phyloP scores from a whole-genome alignment of 2,888 invertebrate species.

The Elegia similella region DNA sequence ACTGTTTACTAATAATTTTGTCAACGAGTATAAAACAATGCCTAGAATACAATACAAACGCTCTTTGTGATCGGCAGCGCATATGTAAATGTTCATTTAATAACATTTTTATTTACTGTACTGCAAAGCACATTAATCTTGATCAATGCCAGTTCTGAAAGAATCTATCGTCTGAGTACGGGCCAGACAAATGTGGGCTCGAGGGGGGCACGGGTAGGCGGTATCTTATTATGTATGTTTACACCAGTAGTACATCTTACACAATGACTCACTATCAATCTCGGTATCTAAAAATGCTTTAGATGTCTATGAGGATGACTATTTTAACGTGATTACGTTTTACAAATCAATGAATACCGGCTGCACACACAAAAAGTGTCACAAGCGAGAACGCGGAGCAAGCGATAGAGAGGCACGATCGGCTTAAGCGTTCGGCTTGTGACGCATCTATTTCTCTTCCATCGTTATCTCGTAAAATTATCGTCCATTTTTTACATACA shows the following conservation, averaged over 20 bases:
- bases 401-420: too few species aligned
- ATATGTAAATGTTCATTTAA: background rate
- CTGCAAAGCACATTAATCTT: constrained; percentile 8
- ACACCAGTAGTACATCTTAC: constrained; percentile 1
- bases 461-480: too few species aligned
- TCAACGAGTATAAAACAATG: too few species aligned
- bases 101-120: background rate
- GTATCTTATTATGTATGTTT: background rate
- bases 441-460: too few species aligned
- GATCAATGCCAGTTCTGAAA: background rate
- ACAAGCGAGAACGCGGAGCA: too few species aligned
- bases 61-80: background rate
- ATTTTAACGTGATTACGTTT: too few species aligned
- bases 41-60: background rate
- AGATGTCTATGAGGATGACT: background rate
- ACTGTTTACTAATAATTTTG: background rate
- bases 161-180: constrained; percentile 1
- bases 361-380: too few species aligned
- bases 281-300: background rate
- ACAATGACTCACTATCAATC: constrained; percentile 7
- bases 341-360: too few species aligned
- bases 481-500: too few species aligned
- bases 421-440: too few species aligned
- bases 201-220: constrained; percentile 5
- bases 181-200: constrained; percentile 12